Evolutionary conservation across 1,140 invertebrate species (phyloP).

Genomic region (Hypsibius dujardini): DNA sequence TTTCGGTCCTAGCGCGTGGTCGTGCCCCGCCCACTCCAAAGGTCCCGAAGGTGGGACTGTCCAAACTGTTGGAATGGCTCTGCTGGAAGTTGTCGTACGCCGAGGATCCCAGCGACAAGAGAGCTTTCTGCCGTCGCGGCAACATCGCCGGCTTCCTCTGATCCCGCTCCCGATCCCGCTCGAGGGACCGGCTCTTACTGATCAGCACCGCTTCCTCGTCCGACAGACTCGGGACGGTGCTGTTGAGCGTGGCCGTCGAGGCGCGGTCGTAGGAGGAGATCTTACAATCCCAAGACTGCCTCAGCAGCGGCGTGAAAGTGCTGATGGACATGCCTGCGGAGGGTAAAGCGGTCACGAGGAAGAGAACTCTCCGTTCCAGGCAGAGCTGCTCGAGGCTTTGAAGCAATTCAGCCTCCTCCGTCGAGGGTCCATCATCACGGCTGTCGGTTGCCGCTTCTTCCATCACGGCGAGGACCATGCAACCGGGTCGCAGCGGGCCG

Average conservation of each 20-base stretch:
- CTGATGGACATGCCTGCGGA: not conserved
- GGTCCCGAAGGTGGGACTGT: not conserved
- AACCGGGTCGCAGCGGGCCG: not conserved
- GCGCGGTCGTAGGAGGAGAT: not conserved
- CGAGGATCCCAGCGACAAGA: not conserved
- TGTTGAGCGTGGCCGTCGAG: slow-evolving; percentile 12
- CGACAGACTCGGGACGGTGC: not conserved
- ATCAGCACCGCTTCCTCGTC: slow-evolving; percentile 14
- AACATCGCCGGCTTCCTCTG: not conserved
- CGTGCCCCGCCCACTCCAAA: not conserved
- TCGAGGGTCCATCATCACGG: not conserved
- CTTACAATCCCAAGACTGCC: not conserved
- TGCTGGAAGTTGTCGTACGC: not conserved
- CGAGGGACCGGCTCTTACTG: slow-evolving; percentile 16
- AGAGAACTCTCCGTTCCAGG: not conserved
- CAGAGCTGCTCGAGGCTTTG: not conserved
- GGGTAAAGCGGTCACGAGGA: not conserved
- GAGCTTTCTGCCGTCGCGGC: not conserved
- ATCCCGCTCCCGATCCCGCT: not conserved
- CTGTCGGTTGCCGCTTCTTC: no score
- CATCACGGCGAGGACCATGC: not conserved
- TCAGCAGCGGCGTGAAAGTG: slow-evolving; percentile 1
- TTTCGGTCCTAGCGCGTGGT: not conserved
- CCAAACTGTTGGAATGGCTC: no score
- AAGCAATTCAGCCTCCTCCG: not conserved